Evolutionary conservation across 1,140 invertebrate species (phyloP).

Genomic region (Steinernema khuongi): DNA sequence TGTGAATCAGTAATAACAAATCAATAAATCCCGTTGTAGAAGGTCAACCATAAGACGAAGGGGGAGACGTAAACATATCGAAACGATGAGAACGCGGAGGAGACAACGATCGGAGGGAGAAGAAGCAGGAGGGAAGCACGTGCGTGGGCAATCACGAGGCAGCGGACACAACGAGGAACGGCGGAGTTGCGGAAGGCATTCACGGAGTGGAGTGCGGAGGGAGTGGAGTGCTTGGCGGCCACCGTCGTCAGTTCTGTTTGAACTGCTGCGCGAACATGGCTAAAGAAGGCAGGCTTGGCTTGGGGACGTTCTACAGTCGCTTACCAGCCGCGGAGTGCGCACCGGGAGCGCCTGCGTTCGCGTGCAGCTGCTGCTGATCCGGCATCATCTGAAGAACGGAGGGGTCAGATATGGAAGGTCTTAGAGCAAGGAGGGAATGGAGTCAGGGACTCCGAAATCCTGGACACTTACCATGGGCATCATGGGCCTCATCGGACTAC

Average conservation of each 20-base stretch:
- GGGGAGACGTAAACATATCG: background rate
- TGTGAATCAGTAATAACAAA: background rate
- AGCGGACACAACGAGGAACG: background rate
- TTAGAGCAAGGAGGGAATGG: background rate
- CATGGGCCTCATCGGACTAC: background rate
- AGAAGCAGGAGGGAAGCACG: background rate
- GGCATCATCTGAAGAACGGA: conserved; percentile 3
- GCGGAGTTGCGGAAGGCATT: background rate
- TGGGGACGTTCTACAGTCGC: background rate
- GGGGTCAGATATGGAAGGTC: no score
- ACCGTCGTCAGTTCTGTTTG: background rate
- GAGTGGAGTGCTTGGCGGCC: background rate
- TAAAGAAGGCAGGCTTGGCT: background rate
- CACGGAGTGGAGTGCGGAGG: background rate
- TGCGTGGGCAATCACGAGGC: conserved; percentile 8
- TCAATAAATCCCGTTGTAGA: conserved; percentile 17
- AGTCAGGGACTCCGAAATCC: no score
- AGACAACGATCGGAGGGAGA: background rate
- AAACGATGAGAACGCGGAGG: background rate
- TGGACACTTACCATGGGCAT: background rate
- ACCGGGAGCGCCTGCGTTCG: background rate
- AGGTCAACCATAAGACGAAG: background rate
- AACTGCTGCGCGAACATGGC: conserved; percentile 12
- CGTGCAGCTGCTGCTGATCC: background rate
- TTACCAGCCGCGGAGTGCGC: background rate